These are phyloP conservation scores for Dysmachus trigonus DNA, from an alignment of 2,888 invertebrate species.

Conservation along the genomic window DNA sequence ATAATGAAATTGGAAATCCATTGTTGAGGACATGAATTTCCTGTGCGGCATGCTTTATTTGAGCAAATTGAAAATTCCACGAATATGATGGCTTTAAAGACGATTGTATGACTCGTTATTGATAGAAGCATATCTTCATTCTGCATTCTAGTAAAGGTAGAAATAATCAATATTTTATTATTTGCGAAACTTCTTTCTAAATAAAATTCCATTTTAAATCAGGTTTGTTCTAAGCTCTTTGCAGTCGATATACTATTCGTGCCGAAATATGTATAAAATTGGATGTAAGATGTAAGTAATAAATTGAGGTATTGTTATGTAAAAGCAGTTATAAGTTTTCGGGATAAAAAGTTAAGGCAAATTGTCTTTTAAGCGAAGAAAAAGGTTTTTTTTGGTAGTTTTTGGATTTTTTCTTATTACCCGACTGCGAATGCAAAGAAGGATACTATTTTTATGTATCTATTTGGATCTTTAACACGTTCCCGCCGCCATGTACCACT, in stretches of 20 bases:
- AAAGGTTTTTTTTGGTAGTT: no score
- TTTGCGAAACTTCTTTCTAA: background rate
- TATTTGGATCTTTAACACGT: no score
- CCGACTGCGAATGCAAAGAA: no score
- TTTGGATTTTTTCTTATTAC: no score
- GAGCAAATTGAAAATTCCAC: background rate
- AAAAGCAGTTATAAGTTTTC: no score
- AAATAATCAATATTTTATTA: background rate
- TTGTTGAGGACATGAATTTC: background rate
- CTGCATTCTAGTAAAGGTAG: background rate
- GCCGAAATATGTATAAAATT: background rate
- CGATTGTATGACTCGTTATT: background rate
- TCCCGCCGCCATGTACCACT: slow-evolving; percentile 17
- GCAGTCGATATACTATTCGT: background rate
- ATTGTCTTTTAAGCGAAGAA: no score
- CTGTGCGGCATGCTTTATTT: background rate
- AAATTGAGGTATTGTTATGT: no score
- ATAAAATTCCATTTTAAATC: background rate
- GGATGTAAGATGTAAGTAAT: no score
- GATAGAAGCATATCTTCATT: background rate
- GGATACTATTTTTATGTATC: no score
- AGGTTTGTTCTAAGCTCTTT: background rate
- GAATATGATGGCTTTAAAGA: background rate
- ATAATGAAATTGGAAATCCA: slow-evolving; percentile 22
- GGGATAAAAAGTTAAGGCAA: no score